Conservation (phyloP, 2,797 vertebrate genomes). For the Xerus rutilus region DNA sequence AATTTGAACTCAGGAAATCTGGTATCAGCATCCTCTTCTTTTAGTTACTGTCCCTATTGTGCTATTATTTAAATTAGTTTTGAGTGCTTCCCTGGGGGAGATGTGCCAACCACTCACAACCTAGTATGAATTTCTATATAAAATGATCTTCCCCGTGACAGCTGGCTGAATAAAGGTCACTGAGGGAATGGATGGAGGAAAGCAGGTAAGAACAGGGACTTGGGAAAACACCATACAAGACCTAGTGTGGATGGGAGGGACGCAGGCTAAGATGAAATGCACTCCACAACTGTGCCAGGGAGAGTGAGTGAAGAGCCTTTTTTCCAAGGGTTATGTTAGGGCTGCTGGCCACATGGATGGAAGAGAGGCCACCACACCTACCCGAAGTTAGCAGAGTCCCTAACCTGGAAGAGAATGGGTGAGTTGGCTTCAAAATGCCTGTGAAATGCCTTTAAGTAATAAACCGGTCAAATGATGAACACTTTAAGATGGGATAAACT, state of each 20-base stretch:
- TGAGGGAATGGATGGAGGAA: background rate
- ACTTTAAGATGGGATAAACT: background rate
- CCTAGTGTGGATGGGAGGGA: background rate
- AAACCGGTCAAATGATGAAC: background rate
- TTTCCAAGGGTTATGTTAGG: background rate
- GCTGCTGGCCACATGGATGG: background rate
- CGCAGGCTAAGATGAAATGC: background rate
- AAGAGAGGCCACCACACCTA: background rate
- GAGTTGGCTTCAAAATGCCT: background rate
- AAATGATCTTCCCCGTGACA: background rate
- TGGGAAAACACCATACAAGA: background rate
- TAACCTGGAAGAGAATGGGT: background rate
- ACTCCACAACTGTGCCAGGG: background rate
- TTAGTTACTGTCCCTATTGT: background rate
- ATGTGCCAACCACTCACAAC: background rate
- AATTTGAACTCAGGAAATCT: background rate
- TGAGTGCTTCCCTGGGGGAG: background rate
- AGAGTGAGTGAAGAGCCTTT: background rate
- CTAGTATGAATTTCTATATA: conserved; percentile 1
- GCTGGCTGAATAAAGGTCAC: background rate
- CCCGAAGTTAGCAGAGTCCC: background rate
- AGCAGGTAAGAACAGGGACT: background rate
- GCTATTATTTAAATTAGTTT: background rate
- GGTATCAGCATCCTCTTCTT: background rate
- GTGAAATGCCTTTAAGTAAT: background rate